A percentile compares a stretch with the other conserved stretches of the same genome.
These are phyloP conservation scores for Caenorhabditis virilis DNA, from an alignment of 2,888 invertebrate species.

Conservation along the genomic window DNA sequence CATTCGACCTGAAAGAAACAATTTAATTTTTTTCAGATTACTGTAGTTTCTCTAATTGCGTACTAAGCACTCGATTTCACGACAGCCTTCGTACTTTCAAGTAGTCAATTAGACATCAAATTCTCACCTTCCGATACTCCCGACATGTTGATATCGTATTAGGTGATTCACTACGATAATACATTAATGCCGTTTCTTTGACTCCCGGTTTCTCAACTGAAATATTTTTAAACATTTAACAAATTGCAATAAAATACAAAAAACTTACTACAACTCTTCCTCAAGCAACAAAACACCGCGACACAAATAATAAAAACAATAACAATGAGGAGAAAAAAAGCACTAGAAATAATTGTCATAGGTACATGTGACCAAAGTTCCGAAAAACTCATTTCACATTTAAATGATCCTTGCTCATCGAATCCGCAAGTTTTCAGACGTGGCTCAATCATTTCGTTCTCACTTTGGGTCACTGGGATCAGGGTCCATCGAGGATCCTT, in stretches of 20 bases:
- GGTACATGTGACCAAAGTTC: conserved; percentile 44
- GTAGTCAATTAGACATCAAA: no score
- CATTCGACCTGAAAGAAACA: conserved; percentile 19
- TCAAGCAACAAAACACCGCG: conserved; percentile 28
- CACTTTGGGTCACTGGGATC: conserved; percentile 49
- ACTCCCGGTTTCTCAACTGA: conserved; percentile 29
- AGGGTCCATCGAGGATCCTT: conserved; percentile 53
- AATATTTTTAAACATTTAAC: conserved; percentile 3
- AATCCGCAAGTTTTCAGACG: conserved; percentile 54
- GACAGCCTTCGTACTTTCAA: no score
- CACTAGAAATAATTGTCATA: conserved; percentile 24
- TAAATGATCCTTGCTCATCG: conserved; percentile 50
- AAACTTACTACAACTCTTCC: conserved; percentile 34
- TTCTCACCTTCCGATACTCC: conserved; percentile 37
- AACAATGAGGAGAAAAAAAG: conserved; percentile 28
- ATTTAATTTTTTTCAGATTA: not conserved
- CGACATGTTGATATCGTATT: conserved; percentile 42
- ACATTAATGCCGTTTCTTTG: conserved; percentile 44
- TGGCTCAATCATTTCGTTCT: conserved; percentile 56
- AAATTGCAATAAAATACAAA: not conserved
- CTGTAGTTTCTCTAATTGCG: no score
- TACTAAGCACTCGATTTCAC: no score
- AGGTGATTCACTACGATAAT: conserved; percentile 46
- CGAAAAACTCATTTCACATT: conserved; percentile 49
- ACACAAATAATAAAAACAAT: conserved; percentile 28